Evolutionary conservation across 1,140 invertebrate genomes (phyloP), one percentile per base, ranked within the genome.

Genomic region (Pogonus chalceus): DNA sequence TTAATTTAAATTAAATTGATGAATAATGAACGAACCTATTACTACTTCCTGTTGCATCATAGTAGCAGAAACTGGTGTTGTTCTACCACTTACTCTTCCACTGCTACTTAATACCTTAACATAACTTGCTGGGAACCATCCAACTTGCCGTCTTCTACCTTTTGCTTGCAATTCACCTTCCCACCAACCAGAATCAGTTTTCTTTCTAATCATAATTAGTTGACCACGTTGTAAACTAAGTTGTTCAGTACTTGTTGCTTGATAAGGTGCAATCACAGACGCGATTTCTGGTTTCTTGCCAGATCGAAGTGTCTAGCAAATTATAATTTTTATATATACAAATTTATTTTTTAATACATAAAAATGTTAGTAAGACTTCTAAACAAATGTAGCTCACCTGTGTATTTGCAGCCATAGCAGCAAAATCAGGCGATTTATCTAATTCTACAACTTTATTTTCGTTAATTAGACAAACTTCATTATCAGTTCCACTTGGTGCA

Each of bases 71-170:
- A 88, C 79, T 0, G 85, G 85, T 0, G 85, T 87, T 35, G 82
- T 86, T 12, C 85, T 72, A 18, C 85, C 85, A 37, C 85, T 87
- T 22, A 78, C 76, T 43, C 79, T 71, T 1, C 81, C 81, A 20
- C 76, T 64, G 58, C 76, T 81, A 49, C 79, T 78, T 31, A 88
- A 65, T 49, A 90, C 79, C 76, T 96, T 97, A 0, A 98, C 94
- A 68, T 97, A 98, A 47, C 90, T 92, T 20, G 94, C 94, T 7
- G 95, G 95, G 70, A 98, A 98, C 94, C 95, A 98, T 2, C 95
- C 95, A 52, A 96, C 84, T 74, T 96, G 91, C 50, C 90, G 77
- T 66, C 93, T 93, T 60, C 92, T 85, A n/a, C 95, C 95, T 70
- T 95, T 92, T 12, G 90, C 92, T 75, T 97, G 93, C 21, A 98